phyloP scores from a whole-genome alignment of 2,113 vertebrate genomes.

The Stercorarius parasiticus region DNA sequence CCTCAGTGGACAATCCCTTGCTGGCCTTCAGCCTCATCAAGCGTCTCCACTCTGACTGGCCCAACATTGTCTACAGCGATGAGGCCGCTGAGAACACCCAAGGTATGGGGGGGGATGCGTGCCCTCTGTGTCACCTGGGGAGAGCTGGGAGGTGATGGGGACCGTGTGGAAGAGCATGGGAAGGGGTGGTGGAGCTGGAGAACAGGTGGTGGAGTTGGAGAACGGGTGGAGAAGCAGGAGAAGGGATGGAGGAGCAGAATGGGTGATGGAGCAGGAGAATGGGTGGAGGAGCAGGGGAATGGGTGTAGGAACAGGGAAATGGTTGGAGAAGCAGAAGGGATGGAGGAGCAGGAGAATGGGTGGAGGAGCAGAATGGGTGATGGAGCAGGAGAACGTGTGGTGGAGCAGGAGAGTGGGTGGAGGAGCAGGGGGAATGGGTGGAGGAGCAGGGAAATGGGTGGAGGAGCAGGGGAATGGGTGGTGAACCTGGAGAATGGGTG shows the following conservation, averaged over 20 bases:
- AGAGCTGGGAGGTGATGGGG: not conserved
- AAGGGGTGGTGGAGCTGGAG: rapidly evolving
- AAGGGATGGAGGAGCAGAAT: not conserved
- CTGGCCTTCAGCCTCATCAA: constrained; percentile 91
- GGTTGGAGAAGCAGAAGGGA: not conserved
- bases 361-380: not conserved
- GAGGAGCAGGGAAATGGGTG: not conserved
- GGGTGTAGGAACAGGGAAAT: not conserved
- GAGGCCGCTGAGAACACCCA: constrained; percentile 81
- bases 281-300: not conserved
- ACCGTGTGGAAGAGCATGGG: not conserved
- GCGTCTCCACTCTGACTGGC: constrained; percentile 89
- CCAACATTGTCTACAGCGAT: constrained; percentile 81
- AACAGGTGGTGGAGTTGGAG: rapidly evolving
- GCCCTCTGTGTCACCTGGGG: not conserved
- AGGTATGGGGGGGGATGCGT: constrained; percentile 50
- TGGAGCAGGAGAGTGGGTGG: not conserved
- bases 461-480: not conserved
- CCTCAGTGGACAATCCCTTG: constrained; percentile 84
- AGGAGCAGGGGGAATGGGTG: not conserved
- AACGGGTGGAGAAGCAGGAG: not conserved
- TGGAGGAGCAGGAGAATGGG: not conserved
- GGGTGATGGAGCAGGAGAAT: not conserved
- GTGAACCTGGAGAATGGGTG: rapidly evolving
- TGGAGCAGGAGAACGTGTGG: not conserved